These are phyloP conservation scores for Alviniconcha marisindica DNA, from an alignment of 1,140 invertebrate species.

Conservation along the genomic window DNA sequence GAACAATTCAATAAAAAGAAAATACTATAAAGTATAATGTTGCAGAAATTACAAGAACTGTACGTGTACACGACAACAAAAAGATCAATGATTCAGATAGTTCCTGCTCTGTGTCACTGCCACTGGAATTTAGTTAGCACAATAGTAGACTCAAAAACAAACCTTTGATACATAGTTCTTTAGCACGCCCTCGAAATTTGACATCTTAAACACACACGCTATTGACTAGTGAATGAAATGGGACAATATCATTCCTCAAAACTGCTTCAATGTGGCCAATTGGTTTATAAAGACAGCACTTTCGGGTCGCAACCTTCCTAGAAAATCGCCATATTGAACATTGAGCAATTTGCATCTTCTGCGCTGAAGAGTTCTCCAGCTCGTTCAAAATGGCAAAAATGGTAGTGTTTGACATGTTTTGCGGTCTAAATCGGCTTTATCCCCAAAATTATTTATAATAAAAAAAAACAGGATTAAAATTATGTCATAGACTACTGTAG, in stretches of 20 bases:
- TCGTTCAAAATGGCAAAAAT: background rate
- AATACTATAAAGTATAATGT: too few relatives aligned
- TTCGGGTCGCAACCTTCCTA: background rate
- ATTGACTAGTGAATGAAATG: background rate
- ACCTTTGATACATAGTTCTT: conserved; percentile 52
- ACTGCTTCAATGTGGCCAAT: background rate
- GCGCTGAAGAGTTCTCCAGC: background rate
- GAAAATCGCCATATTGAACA: conserved; percentile 20
- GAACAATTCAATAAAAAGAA: background rate
- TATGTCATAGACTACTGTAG: too few relatives aligned
- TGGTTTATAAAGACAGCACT: background rate
- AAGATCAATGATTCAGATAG: background rate
- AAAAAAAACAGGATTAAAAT: too few relatives aligned
- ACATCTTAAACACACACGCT: conserved; percentile 22
- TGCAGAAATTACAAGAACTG: background rate
- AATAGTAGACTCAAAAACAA: conserved; percentile 14
- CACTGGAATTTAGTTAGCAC: too few relatives aligned
- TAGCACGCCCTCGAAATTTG: conserved; percentile 45
- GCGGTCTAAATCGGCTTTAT: too few relatives aligned
- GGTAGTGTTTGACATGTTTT: too few relatives aligned
- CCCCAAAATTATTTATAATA: too few relatives aligned
- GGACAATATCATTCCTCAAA: conserved; percentile 22
- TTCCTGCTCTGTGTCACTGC: too few relatives aligned
- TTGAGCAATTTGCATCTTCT: background rate
- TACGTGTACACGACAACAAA: conserved; percentile 12